Base-by-base conservation (phyloP, 1,140 invertebrate genomes). In the Camponotus vicinus region DNA sequence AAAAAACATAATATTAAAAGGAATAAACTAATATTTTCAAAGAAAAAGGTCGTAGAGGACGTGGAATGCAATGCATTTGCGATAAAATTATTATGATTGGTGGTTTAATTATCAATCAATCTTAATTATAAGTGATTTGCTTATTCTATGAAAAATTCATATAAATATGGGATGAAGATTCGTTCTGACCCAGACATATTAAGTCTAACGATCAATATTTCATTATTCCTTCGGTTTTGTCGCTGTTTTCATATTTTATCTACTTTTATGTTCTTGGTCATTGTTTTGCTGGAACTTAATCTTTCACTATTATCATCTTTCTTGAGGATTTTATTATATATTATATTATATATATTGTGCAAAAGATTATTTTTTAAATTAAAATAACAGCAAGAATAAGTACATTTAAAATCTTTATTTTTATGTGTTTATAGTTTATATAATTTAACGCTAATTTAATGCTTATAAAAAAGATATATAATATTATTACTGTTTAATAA, bases 181-280 rank as follows among this genome's bases (percentile, higher is more conserved):
- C 11, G 8, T 8, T 42, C 13, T 64, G 45, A 15, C 3, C 13
- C 8, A 13, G 67, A 66, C 9, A 66, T 52, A 45, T 79, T 67
- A 79, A 78, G 3, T 79, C 21, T 7, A 3, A 37, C 61, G 42
- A 40, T 69, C 61, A 78, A 78, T 69, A 69, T 18, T 80, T 5
- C 34, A 45, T 78, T 61, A 78, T 34, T 45, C 21, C 1, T 6
- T 45, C 21, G 9, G 13, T 0, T 18, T 55, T 27, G 27, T 13
- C 21, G 15, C 4, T n/a, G 40, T 32, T 78, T 42, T 11, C 7
- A 34, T 45, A 66, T 78, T 66, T 64, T 64, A 59, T 40, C 18
- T 67, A 52, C 4, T 9, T 9, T 79, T 69, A 69, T 11, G 18
- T 69, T 64, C 27, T 13, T 7, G 4, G 8, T 63, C 2, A 8